Conservation (phyloP, 2,113 vertebrate genomes). For the Aldabrachelys gigantea region DNA sequence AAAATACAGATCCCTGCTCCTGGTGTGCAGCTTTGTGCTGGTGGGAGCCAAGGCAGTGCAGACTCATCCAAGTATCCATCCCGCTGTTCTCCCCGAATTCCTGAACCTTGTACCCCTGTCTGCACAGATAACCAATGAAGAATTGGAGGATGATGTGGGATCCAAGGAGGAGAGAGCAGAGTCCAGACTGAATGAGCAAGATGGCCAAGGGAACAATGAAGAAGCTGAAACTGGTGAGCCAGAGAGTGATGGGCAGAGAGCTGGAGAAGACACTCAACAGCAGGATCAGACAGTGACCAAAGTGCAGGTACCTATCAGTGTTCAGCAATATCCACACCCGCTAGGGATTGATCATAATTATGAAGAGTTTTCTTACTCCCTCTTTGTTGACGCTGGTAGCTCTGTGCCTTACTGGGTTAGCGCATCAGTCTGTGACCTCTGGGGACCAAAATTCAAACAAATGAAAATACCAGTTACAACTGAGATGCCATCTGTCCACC, state of each 20-base stretch:
- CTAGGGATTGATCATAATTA: not conserved
- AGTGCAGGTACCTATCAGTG: fast-evolving
- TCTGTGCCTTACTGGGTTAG: not conserved
- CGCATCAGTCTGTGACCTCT: too few species aligned
- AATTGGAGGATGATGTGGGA: slow-evolving; percentile 28
- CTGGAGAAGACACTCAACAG: slow-evolving; percentile 6
- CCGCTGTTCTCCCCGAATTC: too few species aligned
- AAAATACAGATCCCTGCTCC: not conserved
- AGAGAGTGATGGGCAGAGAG: not conserved
- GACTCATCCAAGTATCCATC: fast-evolving
- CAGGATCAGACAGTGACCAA: not conserved
- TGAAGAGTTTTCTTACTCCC: too few species aligned
- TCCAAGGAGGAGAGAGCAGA: slow-evolving; percentile 67
- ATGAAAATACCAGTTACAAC: too few species aligned
- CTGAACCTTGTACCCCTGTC: not conserved
- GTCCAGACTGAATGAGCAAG: slow-evolving; percentile 27
- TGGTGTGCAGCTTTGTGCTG: not conserved
- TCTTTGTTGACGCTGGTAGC: not conserved
- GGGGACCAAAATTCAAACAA: too few species aligned
- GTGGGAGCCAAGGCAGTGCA: fast-evolving
- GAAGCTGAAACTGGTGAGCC: not conserved
- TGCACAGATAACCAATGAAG: slow-evolving; percentile 57
- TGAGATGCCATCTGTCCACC: not conserved
- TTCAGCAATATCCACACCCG: not conserved
- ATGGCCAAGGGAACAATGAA: not conserved